These are phyloP conservation scores for Yponomeuta cagnagella DNA, from an alignment of 2,888 invertebrate species.

Conservation along the genomic window DNA sequence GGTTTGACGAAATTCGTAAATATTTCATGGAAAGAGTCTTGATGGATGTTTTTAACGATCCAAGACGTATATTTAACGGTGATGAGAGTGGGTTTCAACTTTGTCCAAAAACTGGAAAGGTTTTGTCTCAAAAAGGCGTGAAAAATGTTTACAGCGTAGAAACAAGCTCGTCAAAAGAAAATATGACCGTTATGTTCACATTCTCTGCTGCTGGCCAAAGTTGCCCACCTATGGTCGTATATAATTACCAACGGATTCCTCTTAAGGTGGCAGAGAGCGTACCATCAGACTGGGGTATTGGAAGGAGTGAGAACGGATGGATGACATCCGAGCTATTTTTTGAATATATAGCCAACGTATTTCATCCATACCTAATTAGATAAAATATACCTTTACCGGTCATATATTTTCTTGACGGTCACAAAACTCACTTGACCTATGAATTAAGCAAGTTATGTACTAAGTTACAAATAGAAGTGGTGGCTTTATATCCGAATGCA, in stretches of 20 bases:
- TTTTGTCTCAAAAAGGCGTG: slow-evolving; percentile 24
- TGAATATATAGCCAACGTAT: slow-evolving; percentile 30
- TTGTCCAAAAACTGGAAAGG: slow-evolving; percentile 24
- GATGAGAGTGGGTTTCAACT: slow-evolving; percentile 25
- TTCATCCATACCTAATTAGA: slow-evolving; percentile 25
- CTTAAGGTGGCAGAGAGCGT: slow-evolving; percentile 24
- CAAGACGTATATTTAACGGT: slow-evolving; percentile 23
- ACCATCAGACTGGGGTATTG: slow-evolving; percentile 29
- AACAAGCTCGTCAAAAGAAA: slow-evolving; percentile 25
- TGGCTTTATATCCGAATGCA: slow-evolving; percentile 26
- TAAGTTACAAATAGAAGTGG: slow-evolving; percentile 25
- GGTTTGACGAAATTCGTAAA: slow-evolving; percentile 29
- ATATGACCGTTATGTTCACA: slow-evolving; percentile 30
- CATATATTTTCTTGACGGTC: slow-evolving; percentile 32
- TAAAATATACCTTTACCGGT: slow-evolving; percentile 28
- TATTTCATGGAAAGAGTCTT: slow-evolving; percentile 21
- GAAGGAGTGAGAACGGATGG: slow-evolving; percentile 33
- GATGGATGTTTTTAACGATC: slow-evolving; percentile 19
- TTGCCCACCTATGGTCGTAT: slow-evolving; percentile 28
- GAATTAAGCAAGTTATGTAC: slow-evolving; percentile 27
- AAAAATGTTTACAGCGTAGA: slow-evolving; percentile 29
- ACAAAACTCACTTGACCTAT: slow-evolving; percentile 29
- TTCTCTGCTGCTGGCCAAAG: slow-evolving; percentile 27
- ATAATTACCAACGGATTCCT: slow-evolving; percentile 28
- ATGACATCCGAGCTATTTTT: slow-evolving; percentile 34